These are phyloP conservation scores for Saxicola maurus DNA, from an alignment of 2,797 vertebrate genomes.

Conservation along the genomic window DNA sequence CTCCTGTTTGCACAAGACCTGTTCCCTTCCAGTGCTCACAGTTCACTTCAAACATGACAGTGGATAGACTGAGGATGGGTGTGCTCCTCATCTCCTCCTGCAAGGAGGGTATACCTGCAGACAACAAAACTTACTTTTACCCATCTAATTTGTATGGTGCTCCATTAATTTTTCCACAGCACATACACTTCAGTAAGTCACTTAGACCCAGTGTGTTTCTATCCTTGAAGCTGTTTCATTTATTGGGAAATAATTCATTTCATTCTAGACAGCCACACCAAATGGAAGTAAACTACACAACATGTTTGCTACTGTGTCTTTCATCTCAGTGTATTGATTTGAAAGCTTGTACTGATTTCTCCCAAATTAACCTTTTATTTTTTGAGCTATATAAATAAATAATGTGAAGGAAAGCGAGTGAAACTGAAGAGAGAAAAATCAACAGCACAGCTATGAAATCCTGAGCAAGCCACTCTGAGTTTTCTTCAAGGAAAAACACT, in stretches of 20 bases:
- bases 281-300: neutral
- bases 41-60: neutral
- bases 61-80: neutral
- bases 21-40: neutral
- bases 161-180: neutral
- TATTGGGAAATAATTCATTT: constrained; percentile 51
- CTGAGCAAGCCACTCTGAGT: neutral
- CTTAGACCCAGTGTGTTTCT: neutral
- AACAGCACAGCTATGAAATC: neutral
- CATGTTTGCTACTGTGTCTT: neutral
- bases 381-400: constrained; percentile 28
- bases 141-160: neutral
- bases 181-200: neutral
- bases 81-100: neutral
- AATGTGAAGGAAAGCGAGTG: neutral
- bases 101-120: neutral
- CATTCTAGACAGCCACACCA: neutral
- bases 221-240: neutral
- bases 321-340: constrained; percentile 40
- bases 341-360: constrained; percentile 8
- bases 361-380: constrained; percentile 32
- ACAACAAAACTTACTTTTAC: neutral
- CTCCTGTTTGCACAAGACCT: neutral
- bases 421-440: neutral
- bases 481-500: constrained; percentile 11